These are phyloP conservation scores for Tenthredo amoena DNA, from an alignment of 2,888 invertebrate species.

Conservation along the genomic window DNA sequence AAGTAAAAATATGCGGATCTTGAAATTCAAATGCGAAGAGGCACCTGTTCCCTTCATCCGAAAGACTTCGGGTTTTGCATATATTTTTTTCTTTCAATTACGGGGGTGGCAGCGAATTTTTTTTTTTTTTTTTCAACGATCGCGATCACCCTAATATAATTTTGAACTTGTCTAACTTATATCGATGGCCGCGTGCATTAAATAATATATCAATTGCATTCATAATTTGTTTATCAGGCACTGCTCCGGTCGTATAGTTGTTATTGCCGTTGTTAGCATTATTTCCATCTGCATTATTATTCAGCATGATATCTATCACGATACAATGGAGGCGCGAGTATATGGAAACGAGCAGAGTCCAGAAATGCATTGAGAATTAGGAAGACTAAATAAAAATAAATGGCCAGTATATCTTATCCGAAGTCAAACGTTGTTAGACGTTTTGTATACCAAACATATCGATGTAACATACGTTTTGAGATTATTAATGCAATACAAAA, in stretches of 20 bases:
- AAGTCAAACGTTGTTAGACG: background rate
- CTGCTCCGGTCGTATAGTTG: conserved; percentile 8
- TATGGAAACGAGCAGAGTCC: background rate
- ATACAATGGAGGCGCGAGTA: background rate
- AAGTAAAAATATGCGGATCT: no score
- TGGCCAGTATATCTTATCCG: background rate
- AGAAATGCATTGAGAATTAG: background rate
- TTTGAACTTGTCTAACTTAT: background rate
- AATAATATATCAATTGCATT: background rate
- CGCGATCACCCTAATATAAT: no score
- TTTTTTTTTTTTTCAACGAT: no score
- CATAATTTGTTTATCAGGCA: background rate
- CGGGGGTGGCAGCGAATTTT: no score
- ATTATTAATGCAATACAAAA: no score
- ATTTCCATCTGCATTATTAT: background rate
- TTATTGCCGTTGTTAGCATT: background rate
- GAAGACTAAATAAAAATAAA: background rate
- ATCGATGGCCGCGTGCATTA: background rate
- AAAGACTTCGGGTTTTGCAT: no score
- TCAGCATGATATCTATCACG: background rate
- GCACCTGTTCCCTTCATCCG: no score
- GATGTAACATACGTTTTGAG: no score
- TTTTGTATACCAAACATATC: background rate
- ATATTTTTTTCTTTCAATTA: no score
- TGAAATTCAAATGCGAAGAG: no score